phyloP scores from a whole-genome alignment of 2,888 invertebrate species.

The Lymantria dispar region DNA sequence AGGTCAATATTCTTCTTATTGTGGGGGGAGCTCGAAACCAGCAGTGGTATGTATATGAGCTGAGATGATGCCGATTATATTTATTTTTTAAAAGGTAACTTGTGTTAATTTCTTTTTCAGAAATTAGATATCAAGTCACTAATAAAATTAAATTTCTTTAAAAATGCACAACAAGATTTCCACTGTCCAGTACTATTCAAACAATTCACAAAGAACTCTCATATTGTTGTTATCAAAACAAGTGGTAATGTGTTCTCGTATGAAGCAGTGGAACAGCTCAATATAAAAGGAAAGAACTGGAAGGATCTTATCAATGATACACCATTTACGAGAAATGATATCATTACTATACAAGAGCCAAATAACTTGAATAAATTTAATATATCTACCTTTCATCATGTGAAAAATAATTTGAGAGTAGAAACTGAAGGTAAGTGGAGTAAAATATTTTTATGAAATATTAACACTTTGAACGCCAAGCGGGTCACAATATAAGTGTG shows the following conservation, averaged over 20 bases:
- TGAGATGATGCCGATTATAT: too few relatives aligned
- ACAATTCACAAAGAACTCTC: constrained; percentile 95
- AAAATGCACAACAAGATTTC: constrained; percentile 91
- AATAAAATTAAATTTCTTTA: constrained; percentile 92
- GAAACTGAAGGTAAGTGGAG: constrained; percentile 88
- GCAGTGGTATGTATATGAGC: too few relatives aligned
- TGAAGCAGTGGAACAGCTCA: constrained; percentile 97
- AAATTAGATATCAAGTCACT: constrained; percentile 91
- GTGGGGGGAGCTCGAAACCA: too few relatives aligned
- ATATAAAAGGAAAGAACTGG: constrained; percentile 96
- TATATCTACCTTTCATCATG: constrained; percentile 95
- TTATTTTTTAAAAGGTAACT: not conserved
- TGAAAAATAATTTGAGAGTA: constrained; percentile 94
- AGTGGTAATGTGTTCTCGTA: constrained; percentile 98
- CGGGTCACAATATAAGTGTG: too few relatives aligned
- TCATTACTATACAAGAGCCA: constrained; percentile 96
- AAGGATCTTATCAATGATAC: constrained; percentile 96
- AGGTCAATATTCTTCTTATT: too few relatives aligned
- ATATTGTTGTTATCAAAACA: constrained; percentile 93
- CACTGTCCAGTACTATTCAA: constrained; percentile 98
- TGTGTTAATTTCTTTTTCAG: constrained; percentile 55
- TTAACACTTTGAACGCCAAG: too few relatives aligned
- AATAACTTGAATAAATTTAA: constrained; percentile 96
- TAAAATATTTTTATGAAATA: too few relatives aligned
- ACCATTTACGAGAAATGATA: constrained; percentile 93